These are phyloP conservation scores for Eptesicus fuscus DNA, from an alignment of 2,113 vertebrate species.

Conservation along the genomic window DNA sequence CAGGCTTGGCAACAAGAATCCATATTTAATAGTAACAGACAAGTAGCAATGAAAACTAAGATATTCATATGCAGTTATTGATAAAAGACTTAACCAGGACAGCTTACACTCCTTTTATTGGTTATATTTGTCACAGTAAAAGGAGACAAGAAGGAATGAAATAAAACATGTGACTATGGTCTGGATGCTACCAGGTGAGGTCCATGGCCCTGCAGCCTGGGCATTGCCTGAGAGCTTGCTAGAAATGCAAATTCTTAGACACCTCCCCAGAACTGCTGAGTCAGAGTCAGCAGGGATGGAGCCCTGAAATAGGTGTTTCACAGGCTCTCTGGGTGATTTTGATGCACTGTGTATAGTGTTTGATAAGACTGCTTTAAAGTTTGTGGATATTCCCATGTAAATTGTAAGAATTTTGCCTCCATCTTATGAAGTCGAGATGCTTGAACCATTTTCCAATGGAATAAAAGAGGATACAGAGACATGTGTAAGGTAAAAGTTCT, in stretches of 20 bases:
- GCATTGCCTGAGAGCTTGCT: neutral
- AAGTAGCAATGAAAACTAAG: neutral
- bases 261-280: neutral
- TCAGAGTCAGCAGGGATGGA: neutral
- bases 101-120: neutral
- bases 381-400: neutral
- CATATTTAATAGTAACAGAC: neutral
- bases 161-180: fast-evolving
- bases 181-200: too few relatives aligned
- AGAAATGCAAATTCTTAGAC: neutral
- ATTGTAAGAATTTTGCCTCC: neutral
- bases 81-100: neutral
- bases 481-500: neutral
- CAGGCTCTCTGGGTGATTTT: neutral
- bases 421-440: neutral
- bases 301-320: neutral
- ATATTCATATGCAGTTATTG: neutral
- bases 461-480: neutral
- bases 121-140: neutral
- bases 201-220: fast-evolving
- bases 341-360: too few relatives aligned
- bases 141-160: neutral
- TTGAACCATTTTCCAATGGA: neutral
- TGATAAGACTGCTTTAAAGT: neutral
- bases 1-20: neutral